Conservation (phyloP, 2,888 invertebrate genomes). For the Aspidapion aeneum region DNA sequence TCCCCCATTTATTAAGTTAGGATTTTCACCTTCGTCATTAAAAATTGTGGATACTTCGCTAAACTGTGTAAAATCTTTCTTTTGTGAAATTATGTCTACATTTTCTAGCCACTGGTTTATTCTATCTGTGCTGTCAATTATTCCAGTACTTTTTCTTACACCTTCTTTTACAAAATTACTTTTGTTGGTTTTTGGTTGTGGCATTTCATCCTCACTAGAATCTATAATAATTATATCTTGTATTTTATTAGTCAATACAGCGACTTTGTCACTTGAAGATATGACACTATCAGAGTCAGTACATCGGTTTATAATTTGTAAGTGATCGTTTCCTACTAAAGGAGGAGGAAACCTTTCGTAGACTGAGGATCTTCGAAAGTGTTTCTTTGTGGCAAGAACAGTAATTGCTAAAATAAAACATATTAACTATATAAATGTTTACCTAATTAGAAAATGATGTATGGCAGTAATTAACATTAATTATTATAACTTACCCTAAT, state of each 20-base stretch:
- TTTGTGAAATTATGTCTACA: conserved; percentile 22
- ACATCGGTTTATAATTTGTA: conserved; percentile 24
- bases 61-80: conserved; percentile 27
- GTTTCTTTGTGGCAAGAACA: conserved; percentile 38
- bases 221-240: conserved; percentile 18
- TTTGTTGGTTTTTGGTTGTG: conserved; percentile 2
- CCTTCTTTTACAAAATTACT: neutral
- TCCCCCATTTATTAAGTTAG: neutral
- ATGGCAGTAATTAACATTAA: no score
- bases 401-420: conserved; percentile 33
- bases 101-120: conserved; percentile 32
- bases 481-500: no score
- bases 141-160: conserved; percentile 5
- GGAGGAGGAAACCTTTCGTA: conserved; percentile 30
- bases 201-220: conserved; percentile 9
- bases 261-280: conserved; percentile 8
- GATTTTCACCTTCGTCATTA: conserved; percentile 22
- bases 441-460: neutral
- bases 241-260: conserved; percentile 21
- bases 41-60: conserved; percentile 35
- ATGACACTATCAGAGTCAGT: conserved; percentile 22
- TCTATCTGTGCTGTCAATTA: conserved; percentile 21
- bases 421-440: neutral
- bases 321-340: conserved; percentile 20
- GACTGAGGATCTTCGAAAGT: conserved; percentile 36